Evolutionary conservation across 2,888 invertebrate species (phyloP), one percentile per base, ranked within the genome.

Genomic region (Hirtodrosophila histrioides): DNA sequence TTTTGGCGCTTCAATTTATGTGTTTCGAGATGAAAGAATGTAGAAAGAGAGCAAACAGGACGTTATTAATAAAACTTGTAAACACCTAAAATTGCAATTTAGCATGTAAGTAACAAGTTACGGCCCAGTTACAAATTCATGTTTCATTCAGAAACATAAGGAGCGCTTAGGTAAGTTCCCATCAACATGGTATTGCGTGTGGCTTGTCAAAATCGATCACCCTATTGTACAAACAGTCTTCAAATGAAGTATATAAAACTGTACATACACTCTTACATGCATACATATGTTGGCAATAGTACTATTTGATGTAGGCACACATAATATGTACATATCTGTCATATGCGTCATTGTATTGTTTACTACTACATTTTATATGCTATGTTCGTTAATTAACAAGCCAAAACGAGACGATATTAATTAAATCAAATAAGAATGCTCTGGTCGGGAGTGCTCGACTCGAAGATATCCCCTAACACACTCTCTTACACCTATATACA

Each of bases 211-310:
- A 49, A 76, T 76, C 65, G 75, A 76, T 77, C 66, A 69, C 31
- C 58, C 60, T 62, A 69, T 62, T 75, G 60, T 50, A 33, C 40
- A 31, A 31, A 31, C 62, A 56, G 61, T 60, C 69, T 69, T 62
- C 56, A 64, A 73, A 73, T 73, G 65, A 54, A 61, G 63, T 50
- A 69, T 65, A 73, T 72, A 62, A 73, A 65, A 75, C 54, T 62
- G 49, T 41, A 69, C 66, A 66, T 53, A 65, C 64, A 74, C 46
- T 63, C 55, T 46, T 61, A 44, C 17, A 39, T 35, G 11, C n/a
- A n/a, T 31, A 41, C 17, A 29, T 40, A 37, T 35, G 10, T 27
- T 27, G 9, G 7, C 23, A 33, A 11, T 31, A 11, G 6, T 31
- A 11, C 1, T 31, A 31, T 45, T 45, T 12, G 31, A 11, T 11